Conservation (phyloP, 1,140 invertebrate species). For the Cataglyphis hispanica region DNA sequence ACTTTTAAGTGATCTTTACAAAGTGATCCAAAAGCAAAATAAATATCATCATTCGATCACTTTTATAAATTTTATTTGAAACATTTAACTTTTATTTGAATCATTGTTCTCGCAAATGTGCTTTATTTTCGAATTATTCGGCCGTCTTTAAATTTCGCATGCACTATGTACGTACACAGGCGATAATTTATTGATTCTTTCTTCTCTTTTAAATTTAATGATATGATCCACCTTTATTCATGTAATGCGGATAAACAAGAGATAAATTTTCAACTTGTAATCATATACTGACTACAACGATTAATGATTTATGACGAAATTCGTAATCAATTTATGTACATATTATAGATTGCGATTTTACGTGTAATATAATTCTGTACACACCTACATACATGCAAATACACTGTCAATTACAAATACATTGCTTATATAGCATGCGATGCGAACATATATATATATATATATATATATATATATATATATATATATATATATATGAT, state of each 20-base stretch:
- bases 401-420: conserved; percentile 10
- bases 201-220: neutral
- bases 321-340: conserved; percentile 11
- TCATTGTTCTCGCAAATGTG: too few relatives aligned
- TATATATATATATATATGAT: neutral
- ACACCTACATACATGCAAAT: neutral
- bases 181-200: neutral
- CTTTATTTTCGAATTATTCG: too few relatives aligned
- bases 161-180: neutral
- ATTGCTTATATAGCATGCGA: neutral
- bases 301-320: neutral
- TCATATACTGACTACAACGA: neutral
- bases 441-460: neutral
- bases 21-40: too few relatives aligned
- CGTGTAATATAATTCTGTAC: neutral
- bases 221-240: too few relatives aligned
- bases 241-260: too few relatives aligned
- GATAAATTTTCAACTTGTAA: neutral
- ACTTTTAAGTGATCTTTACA: too few relatives aligned
- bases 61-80: too few relatives aligned
- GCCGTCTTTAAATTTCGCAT: too few relatives aligned
- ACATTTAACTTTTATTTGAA: too few relatives aligned
- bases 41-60: too few relatives aligned
- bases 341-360: neutral
- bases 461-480: neutral